A percentile compares a stretch with the other conserved stretches of the same genome.
phyloP scores from a whole-genome alignment of 2,888 invertebrate species.

The Microchrysa polita region DNA sequence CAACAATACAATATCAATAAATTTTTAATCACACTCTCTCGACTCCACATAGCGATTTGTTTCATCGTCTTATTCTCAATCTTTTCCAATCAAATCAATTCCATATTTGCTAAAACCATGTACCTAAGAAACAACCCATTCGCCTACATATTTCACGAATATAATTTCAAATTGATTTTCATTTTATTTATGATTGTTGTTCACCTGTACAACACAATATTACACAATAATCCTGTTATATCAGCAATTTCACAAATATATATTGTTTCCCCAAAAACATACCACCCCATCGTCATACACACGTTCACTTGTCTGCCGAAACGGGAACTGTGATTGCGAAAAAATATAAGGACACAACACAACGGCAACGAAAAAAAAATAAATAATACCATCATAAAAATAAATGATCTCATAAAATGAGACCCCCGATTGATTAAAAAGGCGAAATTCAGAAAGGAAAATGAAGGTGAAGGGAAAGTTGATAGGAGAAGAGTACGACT shows the following conservation, averaged over 20 bases:
- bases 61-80: no score
- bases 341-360: no score
- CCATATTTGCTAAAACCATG: no score
- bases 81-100: no score
- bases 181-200: constrained; percentile 38
- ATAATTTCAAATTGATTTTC: constrained; percentile 43
- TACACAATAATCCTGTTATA: not conserved
- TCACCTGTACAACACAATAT: constrained; percentile 35
- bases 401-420: constrained; percentile 40
- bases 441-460: constrained; percentile 12
- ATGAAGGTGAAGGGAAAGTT: not conserved
- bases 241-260: constrained; percentile 29
- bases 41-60: no score
- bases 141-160: not conserved
- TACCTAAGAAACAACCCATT: not conserved
- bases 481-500: no score
- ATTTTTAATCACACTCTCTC: no score
- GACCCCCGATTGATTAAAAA: constrained; percentile 40
- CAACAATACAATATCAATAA: no score
- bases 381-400: constrained; percentile 41
- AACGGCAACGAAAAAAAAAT: constrained; percentile 19
- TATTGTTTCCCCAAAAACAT: not conserved
- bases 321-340: not conserved
- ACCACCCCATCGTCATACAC: not conserved
- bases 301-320: constrained; percentile 1